Evolutionary conservation across 2,888 invertebrate species (phyloP), one percentile per base, ranked within the genome.

Genomic region (Drosophila meridionalis): DNA sequence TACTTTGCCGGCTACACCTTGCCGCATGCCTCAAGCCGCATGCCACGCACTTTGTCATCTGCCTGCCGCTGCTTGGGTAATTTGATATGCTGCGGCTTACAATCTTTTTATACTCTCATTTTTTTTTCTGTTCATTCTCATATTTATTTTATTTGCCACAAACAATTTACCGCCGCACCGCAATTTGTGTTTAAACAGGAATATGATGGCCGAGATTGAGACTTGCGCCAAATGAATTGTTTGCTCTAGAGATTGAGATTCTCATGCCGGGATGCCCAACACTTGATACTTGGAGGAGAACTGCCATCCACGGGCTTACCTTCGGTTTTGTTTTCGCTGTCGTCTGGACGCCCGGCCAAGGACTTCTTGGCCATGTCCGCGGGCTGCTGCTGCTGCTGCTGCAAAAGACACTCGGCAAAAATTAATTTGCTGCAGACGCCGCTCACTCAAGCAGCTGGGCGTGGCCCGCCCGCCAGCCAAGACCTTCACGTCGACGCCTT

Each of bases 341-440:
- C 42, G 57, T 56, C 82, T 58, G 62, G 42, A 32, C 36, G 8
- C 56, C 68, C 36, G 8, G 57, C 68, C 69, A 73, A 74, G 73
- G 67, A 70, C 67, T 63, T 78, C 67, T 63, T 73, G 66, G 66
- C 58, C 68, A 69, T 71, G 82, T 78, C 60, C 67, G 65, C 78
- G 71, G 67, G 47, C 72, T 70, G 62, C 70, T 87, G 80, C 76
- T 20, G 20, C 20, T 20, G 47, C 72, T 70, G 62, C 70, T 87
- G 80, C 76, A 83, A 74, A 38, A 76, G 79, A 84, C 83, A 83
- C 73, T 76, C 73, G 75, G 64, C 73, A 88, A 90, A 90, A 91
- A 91, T 91, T 91, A 91, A 91, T 91, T 91, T 91, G 78, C 87
- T 79, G 78, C 77, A 87, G 82, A 89, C 83, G 59, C 50, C 34